A percentile compares a stretch with the other conserved stretches of the same genome.
phyloP scores from a whole-genome alignment of 2,797 vertebrate species.

The Muscicapa comitata region DNA sequence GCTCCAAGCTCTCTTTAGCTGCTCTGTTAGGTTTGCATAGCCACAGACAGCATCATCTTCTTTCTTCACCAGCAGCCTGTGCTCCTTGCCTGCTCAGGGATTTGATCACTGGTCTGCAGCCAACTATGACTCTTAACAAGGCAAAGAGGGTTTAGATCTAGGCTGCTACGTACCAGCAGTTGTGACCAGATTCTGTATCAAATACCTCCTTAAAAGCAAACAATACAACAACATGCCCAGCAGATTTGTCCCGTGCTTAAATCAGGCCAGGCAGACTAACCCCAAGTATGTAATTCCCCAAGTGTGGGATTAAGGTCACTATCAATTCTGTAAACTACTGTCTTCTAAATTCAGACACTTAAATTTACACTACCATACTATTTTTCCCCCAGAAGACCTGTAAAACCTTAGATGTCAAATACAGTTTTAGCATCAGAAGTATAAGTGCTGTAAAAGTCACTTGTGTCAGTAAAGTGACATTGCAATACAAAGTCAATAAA shows the following conservation, averaged over 20 bases:
- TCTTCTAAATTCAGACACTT: neutral
- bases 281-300: neutral
- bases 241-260: neutral
- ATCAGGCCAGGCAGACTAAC: neutral
- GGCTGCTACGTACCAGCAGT: neutral
- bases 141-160: neutral
- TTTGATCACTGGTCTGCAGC: neutral
- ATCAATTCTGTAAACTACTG: neutral
- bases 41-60: accelerated
- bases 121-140: neutral
- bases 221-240: accelerated
- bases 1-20: neutral
- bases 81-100: neutral
- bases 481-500: neutral
- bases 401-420: neutral
- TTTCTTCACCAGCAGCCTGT: neutral
- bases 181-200: neutral
- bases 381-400: neutral
- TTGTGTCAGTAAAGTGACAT: neutral
- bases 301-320: neutral
- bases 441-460: neutral
- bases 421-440: neutral
- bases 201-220: neutral
- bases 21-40: neutral
- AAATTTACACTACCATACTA: neutral